These are phyloP conservation scores for Papilio aristodemus DNA, from an alignment of 1,140 invertebrate species.

Conservation along the genomic window DNA sequence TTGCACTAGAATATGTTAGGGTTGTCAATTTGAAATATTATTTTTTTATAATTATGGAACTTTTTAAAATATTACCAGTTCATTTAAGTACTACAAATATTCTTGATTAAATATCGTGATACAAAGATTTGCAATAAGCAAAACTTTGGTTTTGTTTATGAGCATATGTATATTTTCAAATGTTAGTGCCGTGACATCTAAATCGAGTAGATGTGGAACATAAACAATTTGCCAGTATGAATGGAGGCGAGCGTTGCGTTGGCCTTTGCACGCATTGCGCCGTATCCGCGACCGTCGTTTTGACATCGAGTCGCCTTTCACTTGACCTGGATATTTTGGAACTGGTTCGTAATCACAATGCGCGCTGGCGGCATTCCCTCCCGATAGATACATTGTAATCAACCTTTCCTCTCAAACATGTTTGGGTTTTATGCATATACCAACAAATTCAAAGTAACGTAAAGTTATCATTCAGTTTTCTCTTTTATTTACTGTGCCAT, in stretches of 20 bases:
- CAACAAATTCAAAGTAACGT: too few species aligned
- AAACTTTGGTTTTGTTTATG: background rate
- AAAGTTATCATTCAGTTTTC: too few species aligned
- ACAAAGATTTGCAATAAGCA: background rate
- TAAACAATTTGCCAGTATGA: constrained; percentile 18
- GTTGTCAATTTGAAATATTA: constrained; percentile 38
- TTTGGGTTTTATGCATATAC: too few species aligned
- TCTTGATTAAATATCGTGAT: too few species aligned
- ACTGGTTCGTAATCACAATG: constrained; percentile 74
- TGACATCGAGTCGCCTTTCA: constrained; percentile 73
- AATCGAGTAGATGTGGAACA: constrained; percentile 9
- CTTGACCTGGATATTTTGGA: constrained; percentile 77
- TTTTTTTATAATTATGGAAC: background rate
- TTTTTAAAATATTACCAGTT: too few species aligned
- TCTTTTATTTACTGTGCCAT: constrained; percentile 40
- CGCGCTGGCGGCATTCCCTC: constrained; percentile 52
- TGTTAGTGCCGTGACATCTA: background rate
- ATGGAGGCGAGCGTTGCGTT: constrained; percentile 28
- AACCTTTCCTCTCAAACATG: constrained; percentile 10
- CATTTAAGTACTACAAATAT: too few species aligned
- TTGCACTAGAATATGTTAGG: constrained; percentile 64
- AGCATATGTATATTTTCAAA: too few species aligned
- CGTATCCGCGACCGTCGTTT: constrained; percentile 59
- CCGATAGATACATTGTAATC: constrained; percentile 49
- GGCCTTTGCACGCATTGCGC: constrained; percentile 35